Conservation (phyloP, 2,797 vertebrate species). For the Gorsachius magnificus region DNA sequence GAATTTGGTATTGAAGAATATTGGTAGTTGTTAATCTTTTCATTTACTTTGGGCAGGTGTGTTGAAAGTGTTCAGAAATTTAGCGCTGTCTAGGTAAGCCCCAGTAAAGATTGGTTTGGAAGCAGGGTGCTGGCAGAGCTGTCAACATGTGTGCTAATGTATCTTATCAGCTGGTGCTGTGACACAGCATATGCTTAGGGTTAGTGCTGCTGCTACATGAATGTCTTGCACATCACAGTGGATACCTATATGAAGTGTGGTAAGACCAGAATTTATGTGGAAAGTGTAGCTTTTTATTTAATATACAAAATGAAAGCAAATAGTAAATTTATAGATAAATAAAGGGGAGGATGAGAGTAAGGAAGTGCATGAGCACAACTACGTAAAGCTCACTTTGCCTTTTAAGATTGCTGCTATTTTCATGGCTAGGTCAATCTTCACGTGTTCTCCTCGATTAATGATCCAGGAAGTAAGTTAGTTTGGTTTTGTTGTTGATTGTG, state of each 20-base stretch:
- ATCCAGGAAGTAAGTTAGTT: neutral
- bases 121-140: neutral
- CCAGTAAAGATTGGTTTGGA: neutral
- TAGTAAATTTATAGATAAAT: neutral
- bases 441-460: neutral
- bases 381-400: neutral
- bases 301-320: neutral
- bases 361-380: neutral
- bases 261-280: neutral
- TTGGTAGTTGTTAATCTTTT: neutral
- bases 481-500: conserved; percentile 46
- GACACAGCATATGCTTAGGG: neutral
- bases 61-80: neutral
- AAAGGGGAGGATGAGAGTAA: neutral
- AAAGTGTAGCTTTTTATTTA: neutral
- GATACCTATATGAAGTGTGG: neutral
- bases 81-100: neutral
- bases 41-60: neutral
- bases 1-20: neutral
- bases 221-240: neutral
- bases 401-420: conserved; percentile 35
- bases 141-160: neutral
- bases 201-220: neutral
- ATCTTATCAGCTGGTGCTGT: neutral
- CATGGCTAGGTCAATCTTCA: neutral